phyloP scores from a whole-genome alignment of 2,888 invertebrate species.

The Sphecodes monilicornis region DNA sequence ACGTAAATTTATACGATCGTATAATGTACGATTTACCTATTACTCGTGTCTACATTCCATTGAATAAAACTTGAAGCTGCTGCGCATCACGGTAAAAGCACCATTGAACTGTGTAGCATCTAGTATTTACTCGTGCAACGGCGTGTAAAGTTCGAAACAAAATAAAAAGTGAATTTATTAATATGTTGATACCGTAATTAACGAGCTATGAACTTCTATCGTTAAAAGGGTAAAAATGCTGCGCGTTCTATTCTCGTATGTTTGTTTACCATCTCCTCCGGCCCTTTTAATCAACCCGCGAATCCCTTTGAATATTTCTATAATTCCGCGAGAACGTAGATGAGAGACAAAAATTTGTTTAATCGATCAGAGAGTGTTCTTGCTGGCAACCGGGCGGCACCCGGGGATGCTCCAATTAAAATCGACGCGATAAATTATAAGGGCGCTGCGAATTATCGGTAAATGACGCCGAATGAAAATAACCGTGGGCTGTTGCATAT shows the following conservation, averaged over 20 bases:
- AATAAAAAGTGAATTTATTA: neutral
- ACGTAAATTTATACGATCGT: neutral
- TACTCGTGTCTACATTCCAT: neutral
- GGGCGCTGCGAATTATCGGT: constrained; percentile 25
- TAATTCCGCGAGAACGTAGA: neutral
- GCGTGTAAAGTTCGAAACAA: neutral
- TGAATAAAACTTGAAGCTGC: neutral
- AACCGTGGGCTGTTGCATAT: constrained; percentile 35
- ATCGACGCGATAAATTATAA: constrained; percentile 11
- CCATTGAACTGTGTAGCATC: neutral
- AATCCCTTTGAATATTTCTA: neutral
- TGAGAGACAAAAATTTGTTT: neutral
- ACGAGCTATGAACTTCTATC: neutral
- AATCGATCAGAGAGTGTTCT: neutral
- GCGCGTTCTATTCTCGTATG: neutral
- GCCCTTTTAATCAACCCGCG: too few relatives aligned
- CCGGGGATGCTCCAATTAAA: neutral
- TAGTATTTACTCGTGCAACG: neutral
- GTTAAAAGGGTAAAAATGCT: neutral
- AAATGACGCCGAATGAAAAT: constrained; percentile 27
- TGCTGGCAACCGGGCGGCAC: neutral
- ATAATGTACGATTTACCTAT: neutral
- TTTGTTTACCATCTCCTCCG: neutral
- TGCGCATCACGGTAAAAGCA: neutral
- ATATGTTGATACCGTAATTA: neutral